Evolutionary conservation across 1,140 invertebrate genomes (phyloP), one percentile per base, ranked within the genome.

Genomic region (Bombus sylvicola): DNA sequence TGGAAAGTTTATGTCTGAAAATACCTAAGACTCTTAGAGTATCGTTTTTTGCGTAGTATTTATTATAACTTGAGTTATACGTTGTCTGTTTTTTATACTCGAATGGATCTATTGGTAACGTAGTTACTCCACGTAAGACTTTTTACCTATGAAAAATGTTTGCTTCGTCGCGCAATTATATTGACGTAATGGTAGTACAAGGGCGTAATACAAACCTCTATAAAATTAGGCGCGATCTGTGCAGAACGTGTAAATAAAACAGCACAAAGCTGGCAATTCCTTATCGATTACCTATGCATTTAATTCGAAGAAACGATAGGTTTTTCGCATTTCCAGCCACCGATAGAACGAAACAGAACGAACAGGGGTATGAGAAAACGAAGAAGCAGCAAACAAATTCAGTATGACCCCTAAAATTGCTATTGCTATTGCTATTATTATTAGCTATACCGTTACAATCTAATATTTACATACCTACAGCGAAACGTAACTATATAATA

Each of bases 21-120:
- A 31, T 37, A 73, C 37, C 9, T 31, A 39, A 62, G 76, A 79
- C 62, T 12, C 41, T 81, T 77, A 9, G 66, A 73, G 5, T 37
- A n/a, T 72, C 28, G 43, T 25, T 15, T 64, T 64, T 25, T 62
- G 43, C 71, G 57, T 69, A 80, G 59, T 64, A 53, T 77, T 62
- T 57, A 73, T 74, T 72, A 43, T 28, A 62, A 88, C 34, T 47
- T n/a, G 69, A 73, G 41, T 64, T 68, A 41, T 79, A 79, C 31
- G 72, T 80, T 62, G 66, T 66, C 80, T 41, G 37, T 90, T 90
- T 90, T 90, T 90, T 90, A 82, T 90, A 90, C 82, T 83, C 64
- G 13, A 64, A 64, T 43, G n/a, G 25, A 77, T 78, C 71, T 75
- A 77, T 64, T 43, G 28, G 13, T 71, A 72, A 79, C 74, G 15